Conservation (phyloP, 2,797 vertebrate genomes). For the Pipistrellus pygmaeus region DNA sequence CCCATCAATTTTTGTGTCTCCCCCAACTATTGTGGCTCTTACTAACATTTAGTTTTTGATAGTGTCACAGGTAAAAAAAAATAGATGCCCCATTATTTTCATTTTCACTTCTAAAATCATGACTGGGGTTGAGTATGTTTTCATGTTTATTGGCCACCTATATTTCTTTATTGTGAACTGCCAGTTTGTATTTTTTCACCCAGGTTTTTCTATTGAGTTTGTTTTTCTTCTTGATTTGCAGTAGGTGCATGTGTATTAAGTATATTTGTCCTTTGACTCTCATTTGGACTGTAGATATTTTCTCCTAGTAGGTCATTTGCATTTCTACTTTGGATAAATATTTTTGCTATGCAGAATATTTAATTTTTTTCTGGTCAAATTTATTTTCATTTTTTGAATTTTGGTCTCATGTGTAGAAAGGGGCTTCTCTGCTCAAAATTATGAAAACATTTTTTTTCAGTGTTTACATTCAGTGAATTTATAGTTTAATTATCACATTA, state of each 20-base stretch:
- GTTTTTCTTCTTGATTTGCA: not conserved
- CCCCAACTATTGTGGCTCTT: not conserved
- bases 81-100: not conserved
- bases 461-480: not conserved
- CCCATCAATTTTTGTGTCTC: not conserved
- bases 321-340: slow-evolving; percentile 3
- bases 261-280: not conserved
- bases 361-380: slow-evolving; percentile 44
- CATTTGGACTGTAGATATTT: not conserved
- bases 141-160: not conserved
- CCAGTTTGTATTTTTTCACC: not conserved
- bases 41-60: not conserved
- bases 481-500: not conserved
- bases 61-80: not conserved
- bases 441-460: not conserved
- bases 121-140: not conserved
- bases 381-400: slow-evolving; percentile 54
- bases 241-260: not conserved
- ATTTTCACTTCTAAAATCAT: not conserved
- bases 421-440: slow-evolving; percentile 27
- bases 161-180: not conserved
- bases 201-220: not conserved
- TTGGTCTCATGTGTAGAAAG: not conserved
- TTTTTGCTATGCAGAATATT: slow-evolving; percentile 41
- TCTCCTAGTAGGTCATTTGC: not conserved